Base-by-base conservation (phyloP, 2,888 invertebrate species). In the Torymus tubicola region DNA sequence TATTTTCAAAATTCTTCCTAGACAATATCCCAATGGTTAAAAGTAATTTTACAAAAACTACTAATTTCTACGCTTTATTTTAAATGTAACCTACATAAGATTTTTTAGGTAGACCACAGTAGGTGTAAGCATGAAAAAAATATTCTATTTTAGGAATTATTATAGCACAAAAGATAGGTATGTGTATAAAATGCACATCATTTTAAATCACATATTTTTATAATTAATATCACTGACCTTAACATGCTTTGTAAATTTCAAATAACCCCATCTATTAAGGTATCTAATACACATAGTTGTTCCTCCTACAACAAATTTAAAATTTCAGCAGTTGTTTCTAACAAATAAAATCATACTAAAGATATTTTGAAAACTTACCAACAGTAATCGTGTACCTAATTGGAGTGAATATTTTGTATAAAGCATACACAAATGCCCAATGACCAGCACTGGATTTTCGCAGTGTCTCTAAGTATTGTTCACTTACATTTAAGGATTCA, bases 361-460 rank as follows among this genome's bases (percentile, higher is more conserved):
- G 12, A 16, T 11, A 16, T 12, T 13, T 4, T 18, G 61, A 61
- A 13, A 16, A 77, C 89, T 92, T 92, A 95, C 96, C 97, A 88
- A 98, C 90, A 69, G 98, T 99, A 1, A 98, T 95, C n/a, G 97
- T 95, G 91, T 98, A 99, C 85, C 99, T 93, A 14, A 96, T 91
- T 2, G 99, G 99, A 11, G 98, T 97, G 50, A 95, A 95, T 84
- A 99, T 92, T 92, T 99, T 99, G 91, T 99, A 99, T 86, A 98
- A 93, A 61, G 97, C 95, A 91, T 98, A 97, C 0, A 98, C 94
- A 57, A 98, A 92, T 11, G 99, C 99, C 88, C 96, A 92, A 90
- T 97, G 95, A 13, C 99, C 99, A 90, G 98, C 96, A 85, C 93
- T 94, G 0, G 97, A 96, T 84, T 95, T 94, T 87, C 93, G 93